Base-by-base conservation (phyloP, 1,140 invertebrate species). In the Platyura marginata region DNA sequence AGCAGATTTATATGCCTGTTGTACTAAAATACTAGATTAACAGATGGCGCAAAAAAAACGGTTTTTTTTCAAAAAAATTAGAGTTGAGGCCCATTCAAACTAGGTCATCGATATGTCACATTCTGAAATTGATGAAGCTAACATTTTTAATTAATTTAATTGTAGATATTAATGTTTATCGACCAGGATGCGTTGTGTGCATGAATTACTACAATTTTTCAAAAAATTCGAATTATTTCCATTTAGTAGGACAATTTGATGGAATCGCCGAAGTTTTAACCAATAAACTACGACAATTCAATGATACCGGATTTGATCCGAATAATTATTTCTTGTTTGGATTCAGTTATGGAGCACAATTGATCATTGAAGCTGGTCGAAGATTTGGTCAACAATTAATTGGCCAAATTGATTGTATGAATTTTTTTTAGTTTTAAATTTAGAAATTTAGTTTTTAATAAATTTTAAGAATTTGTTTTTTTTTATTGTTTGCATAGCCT, bases 291-390 rank as follows among this genome's bases (percentile, higher is more conserved):
- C 6, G 48, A 4, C 42, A 46, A 1, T 44, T 61, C 1, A 42
- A 55, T 16, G 47, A 44, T 9, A 41, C 51, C n/a, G 55, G 55
- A 5, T 53, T 59, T 9, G 47, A 57, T 41, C 47, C 51, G 2
- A 47, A 45, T 15, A 46, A 46, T 5, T 50, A 47, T 3, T 61
- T 54, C 36, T 46, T 61, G 46, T 61, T 59, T 47, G 58, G 58
- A 6, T 61, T 61, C 36, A 59, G 56, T 37, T 60, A 56, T 38
- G 58, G 58, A 2, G 58, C 55, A 0, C 55, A 56, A 46, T 32
- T 61, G 9, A 55, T 54, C 0, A 52, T 55, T 2, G 48, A 54
- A 21, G 55, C 58, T 6, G 58, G 58, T 20, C 4, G 41, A 48
- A 2, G 38, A 41, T n/a, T 35, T 56, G 19, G 43, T 39, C 4